phyloP scores from a whole-genome alignment of 2,113 vertebrate species.

The Notiomystis cincta region DNA sequence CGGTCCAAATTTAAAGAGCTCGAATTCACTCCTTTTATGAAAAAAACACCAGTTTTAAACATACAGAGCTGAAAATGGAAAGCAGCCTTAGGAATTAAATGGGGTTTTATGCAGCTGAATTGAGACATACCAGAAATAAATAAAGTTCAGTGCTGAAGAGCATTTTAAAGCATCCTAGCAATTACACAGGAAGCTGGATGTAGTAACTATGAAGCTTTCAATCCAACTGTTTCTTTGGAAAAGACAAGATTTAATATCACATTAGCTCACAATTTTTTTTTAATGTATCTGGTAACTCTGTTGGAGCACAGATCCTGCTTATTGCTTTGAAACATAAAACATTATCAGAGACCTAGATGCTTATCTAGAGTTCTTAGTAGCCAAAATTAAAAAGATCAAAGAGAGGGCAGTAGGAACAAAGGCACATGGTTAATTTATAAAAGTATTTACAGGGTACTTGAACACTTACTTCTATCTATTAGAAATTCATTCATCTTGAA shows the following conservation, averaged over 20 bases:
- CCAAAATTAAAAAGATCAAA: conserved; percentile 11
- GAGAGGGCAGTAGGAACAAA: conserved; percentile 17
- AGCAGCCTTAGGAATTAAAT: not conserved
- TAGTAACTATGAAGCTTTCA: not conserved
- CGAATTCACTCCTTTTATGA: not conserved
- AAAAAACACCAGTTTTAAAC: not conserved
- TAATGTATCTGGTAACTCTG: not conserved
- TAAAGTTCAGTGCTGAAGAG: not conserved
- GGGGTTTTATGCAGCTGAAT: not conserved
- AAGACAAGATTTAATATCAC: not conserved
- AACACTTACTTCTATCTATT: not conserved
- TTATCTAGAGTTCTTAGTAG: not conserved
- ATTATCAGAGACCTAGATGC: not conserved
- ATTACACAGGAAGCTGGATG: not conserved
- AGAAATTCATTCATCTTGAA: not conserved
- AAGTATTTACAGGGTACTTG: conserved; percentile 27
- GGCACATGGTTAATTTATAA: conserved; percentile 46
- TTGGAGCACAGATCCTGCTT: conserved; percentile 13
- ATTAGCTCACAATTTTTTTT: not conserved
- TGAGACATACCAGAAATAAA: not conserved
- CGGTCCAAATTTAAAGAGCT: not conserved
- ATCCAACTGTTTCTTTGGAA: not conserved
- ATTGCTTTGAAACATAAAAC: conserved; percentile 39
- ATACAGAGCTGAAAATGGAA: not conserved
- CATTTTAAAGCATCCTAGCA: not conserved